Percentiles rank a stretch among this genome's conserved stretches.
phyloP scores from a whole-genome alignment of 2,888 invertebrate species.

The Rotaria magnacalcarata region DNA sequence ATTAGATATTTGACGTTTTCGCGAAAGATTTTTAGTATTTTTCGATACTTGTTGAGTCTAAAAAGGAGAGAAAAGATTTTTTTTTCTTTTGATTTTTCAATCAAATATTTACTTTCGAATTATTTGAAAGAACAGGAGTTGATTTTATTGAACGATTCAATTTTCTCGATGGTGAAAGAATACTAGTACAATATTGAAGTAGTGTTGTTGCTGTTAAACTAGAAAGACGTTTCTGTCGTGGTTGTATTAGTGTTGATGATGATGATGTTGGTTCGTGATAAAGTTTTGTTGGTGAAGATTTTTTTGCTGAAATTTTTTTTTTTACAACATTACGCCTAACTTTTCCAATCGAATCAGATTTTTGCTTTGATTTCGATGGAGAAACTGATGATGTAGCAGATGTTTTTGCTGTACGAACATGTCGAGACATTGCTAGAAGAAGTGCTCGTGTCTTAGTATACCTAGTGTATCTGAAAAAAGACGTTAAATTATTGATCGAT shows the following conservation, averaged over 20 bases:
- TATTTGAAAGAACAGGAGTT: background rate
- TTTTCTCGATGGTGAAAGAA: slow-evolving; percentile 25
- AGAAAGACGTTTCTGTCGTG: background rate
- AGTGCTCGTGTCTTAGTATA: background rate
- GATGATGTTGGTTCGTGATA: background rate
- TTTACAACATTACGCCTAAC: background rate
- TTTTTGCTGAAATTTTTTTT: background rate
- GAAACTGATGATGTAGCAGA: background rate
- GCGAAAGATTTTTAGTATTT: background rate
- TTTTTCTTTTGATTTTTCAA: background rate
- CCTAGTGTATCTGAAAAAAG: background rate
- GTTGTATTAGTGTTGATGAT: background rate
- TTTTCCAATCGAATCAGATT: background rate
- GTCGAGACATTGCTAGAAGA: background rate
- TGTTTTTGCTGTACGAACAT: background rate
- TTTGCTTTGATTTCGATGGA: background rate
- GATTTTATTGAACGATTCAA: background rate
- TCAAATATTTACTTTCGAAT: background rate
- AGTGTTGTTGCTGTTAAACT: background rate
- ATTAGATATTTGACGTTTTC: background rate
- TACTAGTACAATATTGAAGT: slow-evolving; percentile 1
- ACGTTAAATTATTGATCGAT: background rate
- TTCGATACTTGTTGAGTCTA: too few species aligned
- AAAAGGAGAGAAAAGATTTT: too few species aligned
- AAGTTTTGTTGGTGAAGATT: background rate